These are phyloP conservation scores for Monodelphis domestica DNA, from an alignment of 2,797 vertebrate species.

Conservation along the genomic window DNA sequence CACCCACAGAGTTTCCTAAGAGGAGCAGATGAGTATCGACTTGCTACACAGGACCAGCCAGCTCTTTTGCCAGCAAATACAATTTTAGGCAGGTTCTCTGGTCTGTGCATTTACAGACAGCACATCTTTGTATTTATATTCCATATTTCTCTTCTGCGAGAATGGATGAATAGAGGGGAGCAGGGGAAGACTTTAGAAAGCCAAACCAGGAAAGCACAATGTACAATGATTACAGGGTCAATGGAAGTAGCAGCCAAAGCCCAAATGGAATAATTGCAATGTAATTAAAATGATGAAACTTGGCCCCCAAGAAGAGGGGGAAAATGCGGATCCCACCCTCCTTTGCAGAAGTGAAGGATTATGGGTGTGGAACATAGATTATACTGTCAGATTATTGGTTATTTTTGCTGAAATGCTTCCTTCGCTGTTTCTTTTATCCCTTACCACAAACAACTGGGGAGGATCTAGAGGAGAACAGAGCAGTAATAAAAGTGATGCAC, in stretches of 20 bases:
- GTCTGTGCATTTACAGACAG: background rate
- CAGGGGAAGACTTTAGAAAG: background rate
- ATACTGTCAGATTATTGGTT: background rate
- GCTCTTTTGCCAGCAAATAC: conserved; percentile 15
- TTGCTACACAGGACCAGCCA: conserved; percentile 19
- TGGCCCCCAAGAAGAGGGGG: background rate
- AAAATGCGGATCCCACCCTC: background rate
- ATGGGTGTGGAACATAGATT: background rate
- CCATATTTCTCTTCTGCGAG: background rate
- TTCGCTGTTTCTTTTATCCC: background rate
- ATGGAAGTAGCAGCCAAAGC: background rate
- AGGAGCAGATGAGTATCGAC: conserved; percentile 21
- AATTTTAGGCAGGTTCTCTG: conserved; percentile 47
- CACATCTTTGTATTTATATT: background rate
- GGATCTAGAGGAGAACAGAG: background rate
- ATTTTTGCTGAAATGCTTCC: background rate
- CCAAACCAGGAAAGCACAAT: background rate
- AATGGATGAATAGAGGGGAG: background rate
- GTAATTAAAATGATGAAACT: background rate
- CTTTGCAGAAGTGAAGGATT: background rate
- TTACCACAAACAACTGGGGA: background rate
- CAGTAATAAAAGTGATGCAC: background rate
- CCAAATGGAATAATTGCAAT: background rate
- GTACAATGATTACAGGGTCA: background rate
- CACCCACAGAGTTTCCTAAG: conserved; percentile 4